Evolutionary conservation across 2,797 vertebrate genomes (phyloP).

Genomic region (Agapornis canus): DNA sequence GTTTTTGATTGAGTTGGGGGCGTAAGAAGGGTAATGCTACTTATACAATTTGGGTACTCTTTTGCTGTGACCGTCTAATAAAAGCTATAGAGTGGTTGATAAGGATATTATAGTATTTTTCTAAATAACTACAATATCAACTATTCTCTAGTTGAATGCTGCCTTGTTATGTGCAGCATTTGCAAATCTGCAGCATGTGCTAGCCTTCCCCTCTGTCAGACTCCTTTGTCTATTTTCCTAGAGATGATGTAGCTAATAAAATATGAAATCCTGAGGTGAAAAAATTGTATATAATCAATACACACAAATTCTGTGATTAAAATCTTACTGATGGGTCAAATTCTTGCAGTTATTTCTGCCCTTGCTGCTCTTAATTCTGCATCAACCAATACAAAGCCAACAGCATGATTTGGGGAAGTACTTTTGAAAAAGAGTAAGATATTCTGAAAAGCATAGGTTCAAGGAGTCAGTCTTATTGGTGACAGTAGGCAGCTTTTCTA

Average conservation of each 20-base stretch:
- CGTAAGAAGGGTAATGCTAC: neutral
- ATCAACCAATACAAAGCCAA: neutral
- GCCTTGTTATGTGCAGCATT: neutral
- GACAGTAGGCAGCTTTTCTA: neutral
- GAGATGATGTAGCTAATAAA: neutral
- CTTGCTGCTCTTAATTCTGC: neutral
- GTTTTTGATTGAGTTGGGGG: rapidly evolving
- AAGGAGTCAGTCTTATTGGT: neutral
- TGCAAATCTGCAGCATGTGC: neutral
- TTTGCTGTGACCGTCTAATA: neutral
- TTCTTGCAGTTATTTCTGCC: neutral
- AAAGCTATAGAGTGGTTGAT: neutral
- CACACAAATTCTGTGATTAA: neutral
- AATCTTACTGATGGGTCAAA: neutral
- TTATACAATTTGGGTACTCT: neutral
- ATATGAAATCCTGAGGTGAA: neutral
- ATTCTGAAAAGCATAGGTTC: neutral
- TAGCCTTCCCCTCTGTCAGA: neutral
- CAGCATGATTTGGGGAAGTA: neutral
- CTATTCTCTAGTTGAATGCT: neutral
- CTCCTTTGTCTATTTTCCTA: neutral
- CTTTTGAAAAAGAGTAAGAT: neutral
- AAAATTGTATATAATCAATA: neutral
- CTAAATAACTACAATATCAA: neutral
- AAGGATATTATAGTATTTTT: neutral